Evolutionary conservation across 1,140 invertebrate genomes (phyloP).

Genomic region (Bursaphelenchus mucronatus): DNA sequence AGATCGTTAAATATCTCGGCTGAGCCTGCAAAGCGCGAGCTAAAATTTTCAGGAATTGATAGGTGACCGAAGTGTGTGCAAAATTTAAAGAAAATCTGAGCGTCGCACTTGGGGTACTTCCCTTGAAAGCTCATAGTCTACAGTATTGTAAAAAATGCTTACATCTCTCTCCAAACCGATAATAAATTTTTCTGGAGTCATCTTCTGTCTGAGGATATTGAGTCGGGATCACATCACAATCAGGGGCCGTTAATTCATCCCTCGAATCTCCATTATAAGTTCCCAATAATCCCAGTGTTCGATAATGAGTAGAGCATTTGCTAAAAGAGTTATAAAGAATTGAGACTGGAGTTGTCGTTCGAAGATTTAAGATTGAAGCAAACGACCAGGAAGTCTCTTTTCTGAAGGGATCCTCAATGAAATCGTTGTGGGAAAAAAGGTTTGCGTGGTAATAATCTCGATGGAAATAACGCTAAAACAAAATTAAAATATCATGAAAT

Average conservation of each 20-base stretch:
- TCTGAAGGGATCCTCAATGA: conserved; percentile 18
- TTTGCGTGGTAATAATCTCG: not conserved
- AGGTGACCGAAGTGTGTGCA: too few relatives aligned
- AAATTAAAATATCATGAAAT: too few relatives aligned
- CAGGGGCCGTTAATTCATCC: conserved; percentile 77
- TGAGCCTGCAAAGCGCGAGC: too few relatives aligned
- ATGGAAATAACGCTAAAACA: not conserved
- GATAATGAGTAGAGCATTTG: conserved; percentile 29
- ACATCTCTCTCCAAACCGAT: conserved; percentile 45
- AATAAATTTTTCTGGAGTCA: conserved; percentile 34
- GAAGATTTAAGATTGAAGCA: conserved; percentile 6
- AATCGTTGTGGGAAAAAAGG: conserved; percentile 1
- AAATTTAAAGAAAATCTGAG: too few relatives aligned
- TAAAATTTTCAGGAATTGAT: too few relatives aligned
- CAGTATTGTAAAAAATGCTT: conserved; percentile 17
- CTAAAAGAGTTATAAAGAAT: not conserved
- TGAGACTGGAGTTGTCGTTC: not conserved
- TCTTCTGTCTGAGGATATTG: conserved; percentile 35
- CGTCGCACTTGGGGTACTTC: too few relatives aligned
- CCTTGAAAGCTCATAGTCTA: too few relatives aligned
- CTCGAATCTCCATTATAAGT: conserved; percentile 79
- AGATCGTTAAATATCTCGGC: too few relatives aligned
- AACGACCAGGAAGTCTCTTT: not conserved
- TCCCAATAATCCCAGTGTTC: conserved; percentile 77
- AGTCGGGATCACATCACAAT: conserved; percentile 59